Evolutionary conservation across 2,888 invertebrate genomes (phyloP).

Genomic region (Hirtodrosophila cameraria): DNA sequence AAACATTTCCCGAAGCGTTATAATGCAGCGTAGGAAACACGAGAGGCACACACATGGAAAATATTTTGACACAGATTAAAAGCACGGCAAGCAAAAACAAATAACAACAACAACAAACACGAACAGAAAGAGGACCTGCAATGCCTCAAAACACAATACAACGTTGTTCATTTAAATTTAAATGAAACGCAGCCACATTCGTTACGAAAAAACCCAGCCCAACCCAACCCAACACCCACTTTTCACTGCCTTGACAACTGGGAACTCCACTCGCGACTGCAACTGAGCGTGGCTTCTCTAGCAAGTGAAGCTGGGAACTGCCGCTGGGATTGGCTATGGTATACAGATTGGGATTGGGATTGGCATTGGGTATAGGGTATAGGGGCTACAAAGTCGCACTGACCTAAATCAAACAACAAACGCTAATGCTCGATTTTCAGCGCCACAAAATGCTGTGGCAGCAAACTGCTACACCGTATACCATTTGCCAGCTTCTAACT

Average conservation of each 20-base stretch:
- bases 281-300: slow-evolving; percentile 16
- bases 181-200: slow-evolving; percentile 64
- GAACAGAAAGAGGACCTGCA: slow-evolving; percentile 23
- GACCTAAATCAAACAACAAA: slow-evolving; percentile 75
- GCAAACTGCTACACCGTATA: slow-evolving; percentile 14
- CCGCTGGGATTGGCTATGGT: slow-evolving; percentile 30
- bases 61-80: slow-evolving; percentile 74
- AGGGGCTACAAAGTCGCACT: slow-evolving; percentile 45
- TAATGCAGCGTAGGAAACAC: slow-evolving; percentile 34
- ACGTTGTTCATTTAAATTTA: slow-evolving; percentile 70
- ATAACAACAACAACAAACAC: slow-evolving; percentile 19
- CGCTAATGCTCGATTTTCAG: slow-evolving; percentile 75
- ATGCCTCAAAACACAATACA: slow-evolving; percentile 59
- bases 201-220: slow-evolving; percentile 54
- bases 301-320: slow-evolving; percentile 2
- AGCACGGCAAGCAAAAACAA: slow-evolving; percentile 38
- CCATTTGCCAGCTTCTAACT: not conserved
- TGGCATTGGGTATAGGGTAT: slow-evolving; percentile 31
- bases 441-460: slow-evolving; percentile 64
- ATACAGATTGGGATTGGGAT: slow-evolving; percentile 4
- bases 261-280: not conserved
- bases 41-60: slow-evolving; percentile 43
- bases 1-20: slow-evolving; percentile 60
- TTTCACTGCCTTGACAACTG: not conserved
- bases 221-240: not conserved